Percentiles rank a stretch among this genome's conserved stretches.
Evolutionary conservation across 2,797 vertebrate genomes (phyloP).

Genomic region (Lateolabrax maculatus): DNA sequence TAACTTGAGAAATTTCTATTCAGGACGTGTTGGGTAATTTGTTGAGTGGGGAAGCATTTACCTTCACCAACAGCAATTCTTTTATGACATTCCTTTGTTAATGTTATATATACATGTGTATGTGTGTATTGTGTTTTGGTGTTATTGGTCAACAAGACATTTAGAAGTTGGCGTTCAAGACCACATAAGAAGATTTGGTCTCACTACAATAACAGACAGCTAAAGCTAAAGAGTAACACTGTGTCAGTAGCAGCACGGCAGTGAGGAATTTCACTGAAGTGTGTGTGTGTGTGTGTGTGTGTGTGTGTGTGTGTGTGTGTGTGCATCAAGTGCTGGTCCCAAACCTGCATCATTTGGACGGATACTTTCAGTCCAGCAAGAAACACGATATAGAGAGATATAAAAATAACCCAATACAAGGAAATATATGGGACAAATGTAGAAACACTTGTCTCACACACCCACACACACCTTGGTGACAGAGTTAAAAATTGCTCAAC

Average conservation of each 20-base stretch:
- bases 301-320: neutral
- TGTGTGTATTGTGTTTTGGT: no score
- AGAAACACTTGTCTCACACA: neutral
- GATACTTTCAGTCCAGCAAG: neutral
- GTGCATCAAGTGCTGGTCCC: neutral
- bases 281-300: neutral
- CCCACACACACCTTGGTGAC: slow-evolving; percentile 2
- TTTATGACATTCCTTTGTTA: no score
- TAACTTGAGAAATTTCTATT: no score
- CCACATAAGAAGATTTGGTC: neutral
- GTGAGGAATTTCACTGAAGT: neutral
- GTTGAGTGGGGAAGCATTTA: no score
- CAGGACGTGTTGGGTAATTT: no score
- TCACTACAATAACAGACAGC: neutral
- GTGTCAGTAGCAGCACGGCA: neutral
- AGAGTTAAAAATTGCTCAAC: slow-evolving; percentile 24
- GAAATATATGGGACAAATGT: neutral
- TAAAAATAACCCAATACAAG: neutral
- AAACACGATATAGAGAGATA: neutral
- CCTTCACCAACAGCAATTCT: no score
- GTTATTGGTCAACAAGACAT: neutral
- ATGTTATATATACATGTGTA: no score
- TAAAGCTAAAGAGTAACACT: neutral
- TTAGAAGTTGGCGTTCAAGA: neutral
- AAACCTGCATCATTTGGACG: neutral